These are phyloP conservation scores for Spea multiplicata DNA, from an alignment of 2,113 vertebrate species.

Conservation along the genomic window DNA sequence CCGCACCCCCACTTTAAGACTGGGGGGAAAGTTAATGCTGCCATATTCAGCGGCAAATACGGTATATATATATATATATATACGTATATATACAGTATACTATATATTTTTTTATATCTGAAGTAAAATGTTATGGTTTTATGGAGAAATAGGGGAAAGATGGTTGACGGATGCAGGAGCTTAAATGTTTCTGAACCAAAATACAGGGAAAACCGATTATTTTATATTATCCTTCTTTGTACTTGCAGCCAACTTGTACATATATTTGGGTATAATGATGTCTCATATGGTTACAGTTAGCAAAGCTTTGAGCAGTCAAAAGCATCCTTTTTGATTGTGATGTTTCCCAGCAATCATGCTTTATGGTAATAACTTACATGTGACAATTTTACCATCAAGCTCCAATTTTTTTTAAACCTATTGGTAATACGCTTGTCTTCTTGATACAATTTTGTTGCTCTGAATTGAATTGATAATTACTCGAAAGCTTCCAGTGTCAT, in stretches of 20 bases:
- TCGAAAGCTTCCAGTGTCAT: no score
- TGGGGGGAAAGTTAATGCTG: no score
- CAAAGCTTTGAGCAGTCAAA: neutral
- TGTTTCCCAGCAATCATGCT: slow-evolving; percentile 1
- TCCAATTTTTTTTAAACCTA: neutral
- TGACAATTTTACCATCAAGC: neutral
- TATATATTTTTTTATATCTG: no score
- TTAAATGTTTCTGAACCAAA: neutral
- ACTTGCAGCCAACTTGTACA: neutral
- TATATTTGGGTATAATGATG: neutral
- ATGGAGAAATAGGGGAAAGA: no score
- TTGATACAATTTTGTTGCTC: neutral
- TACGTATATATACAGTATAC: no score
- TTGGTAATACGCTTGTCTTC: neutral
- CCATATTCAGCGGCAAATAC: no score
- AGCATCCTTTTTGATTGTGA: neutral
- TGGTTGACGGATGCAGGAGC: no score
- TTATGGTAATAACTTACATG: neutral
- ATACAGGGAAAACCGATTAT: neutral
- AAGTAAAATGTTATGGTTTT: no score
- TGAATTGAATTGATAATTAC: no score
- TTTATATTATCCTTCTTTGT: neutral
- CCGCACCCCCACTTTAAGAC: no score
- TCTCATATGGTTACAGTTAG: neutral
- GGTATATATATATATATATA: no score